A percentile compares a stretch with the other conserved stretches of the same genome.
phyloP scores from a whole-genome alignment of 2,888 invertebrate species.

The Pristionchus mayeri region DNA sequence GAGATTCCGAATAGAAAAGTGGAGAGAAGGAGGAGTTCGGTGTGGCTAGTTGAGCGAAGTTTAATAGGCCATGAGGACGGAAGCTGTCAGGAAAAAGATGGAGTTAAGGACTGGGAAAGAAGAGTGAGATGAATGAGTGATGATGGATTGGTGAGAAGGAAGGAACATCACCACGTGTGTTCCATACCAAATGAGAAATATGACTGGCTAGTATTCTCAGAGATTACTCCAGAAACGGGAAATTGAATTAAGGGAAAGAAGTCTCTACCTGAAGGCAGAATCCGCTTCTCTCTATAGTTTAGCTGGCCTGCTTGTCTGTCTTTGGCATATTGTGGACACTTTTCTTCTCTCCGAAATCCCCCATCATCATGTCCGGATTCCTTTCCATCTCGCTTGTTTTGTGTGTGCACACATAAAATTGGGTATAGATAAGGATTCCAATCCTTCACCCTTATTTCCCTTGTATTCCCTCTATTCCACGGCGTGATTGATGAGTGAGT shows the following conservation, averaged over 20 bases:
- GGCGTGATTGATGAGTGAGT: not conserved
- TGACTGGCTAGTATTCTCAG: not conserved
- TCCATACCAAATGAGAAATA: not conserved
- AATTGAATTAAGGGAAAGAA: not conserved
- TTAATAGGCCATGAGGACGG: conserved; percentile 41
- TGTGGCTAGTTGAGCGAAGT: conserved; percentile 39
- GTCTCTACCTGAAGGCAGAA: not conserved
- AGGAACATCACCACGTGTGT: not conserved
- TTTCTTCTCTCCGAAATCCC: not conserved
- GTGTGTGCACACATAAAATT: not conserved
- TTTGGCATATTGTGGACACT: conserved; percentile 4
- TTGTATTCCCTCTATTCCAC: not conserved
- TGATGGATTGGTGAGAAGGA: not conserved
- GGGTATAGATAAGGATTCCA: not conserved
- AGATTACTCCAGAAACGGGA: not conserved
- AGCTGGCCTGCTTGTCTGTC: not conserved
- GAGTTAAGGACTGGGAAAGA: not conserved
- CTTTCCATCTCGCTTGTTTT: not conserved
- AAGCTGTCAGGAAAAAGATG: conserved; percentile 31
- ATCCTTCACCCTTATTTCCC: not conserved
- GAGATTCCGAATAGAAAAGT: conserved; percentile 39
- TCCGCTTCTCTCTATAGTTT: not conserved
- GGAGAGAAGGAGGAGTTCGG: conserved; percentile 23
- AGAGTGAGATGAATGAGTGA: conserved; percentile 37
- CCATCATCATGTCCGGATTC: not conserved